Evolutionary conservation across 2,888 invertebrate species (phyloP).

Genomic region (Brachyopa scutellaris): DNA sequence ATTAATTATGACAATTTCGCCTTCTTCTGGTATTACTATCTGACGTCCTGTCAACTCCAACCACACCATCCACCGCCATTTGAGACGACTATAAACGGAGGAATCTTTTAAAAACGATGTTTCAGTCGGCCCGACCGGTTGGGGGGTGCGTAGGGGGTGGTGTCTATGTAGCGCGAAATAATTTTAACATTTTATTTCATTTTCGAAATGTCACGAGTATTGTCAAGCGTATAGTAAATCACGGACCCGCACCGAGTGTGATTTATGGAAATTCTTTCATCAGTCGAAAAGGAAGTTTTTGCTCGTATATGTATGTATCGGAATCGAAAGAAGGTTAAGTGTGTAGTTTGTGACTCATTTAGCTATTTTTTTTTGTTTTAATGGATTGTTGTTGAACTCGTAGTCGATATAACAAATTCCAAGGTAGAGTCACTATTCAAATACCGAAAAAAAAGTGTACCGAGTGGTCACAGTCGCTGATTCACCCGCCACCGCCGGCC

Average conservation of each 20-base stretch:
- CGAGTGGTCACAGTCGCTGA: slow-evolving; percentile 35
- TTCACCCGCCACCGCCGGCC: slow-evolving; percentile 7
- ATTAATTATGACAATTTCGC: slow-evolving; percentile 71
- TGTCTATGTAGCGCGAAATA: slow-evolving; percentile 39
- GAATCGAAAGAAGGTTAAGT: slow-evolving; percentile 19
- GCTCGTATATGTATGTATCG: neutral
- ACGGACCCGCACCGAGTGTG: slow-evolving; percentile 44
- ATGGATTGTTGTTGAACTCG: neutral
- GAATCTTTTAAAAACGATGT: slow-evolving; percentile 49
- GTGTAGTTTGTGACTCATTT: slow-evolving; percentile 14
- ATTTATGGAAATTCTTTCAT: slow-evolving; percentile 66
- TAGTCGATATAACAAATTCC: neutral
- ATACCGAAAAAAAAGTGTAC: neutral
- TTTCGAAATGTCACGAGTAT: slow-evolving; percentile 62
- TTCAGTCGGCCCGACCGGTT: neutral
- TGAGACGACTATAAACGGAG: slow-evolving; percentile 50
- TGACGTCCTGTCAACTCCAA: slow-evolving; percentile 66
- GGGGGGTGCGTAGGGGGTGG: no score
- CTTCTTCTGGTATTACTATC: slow-evolving; percentile 70
- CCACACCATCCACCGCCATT: slow-evolving; percentile 39
- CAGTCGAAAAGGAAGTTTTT: slow-evolving; percentile 15
- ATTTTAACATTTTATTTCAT: slow-evolving; percentile 63
- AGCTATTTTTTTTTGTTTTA: slow-evolving; percentile 10
- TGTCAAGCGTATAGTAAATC: slow-evolving; percentile 58
- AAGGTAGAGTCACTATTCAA: slow-evolving; percentile 16